These are phyloP conservation scores for Charina bottae DNA, from an alignment of 2,113 vertebrate species.

Conservation along the genomic window DNA sequence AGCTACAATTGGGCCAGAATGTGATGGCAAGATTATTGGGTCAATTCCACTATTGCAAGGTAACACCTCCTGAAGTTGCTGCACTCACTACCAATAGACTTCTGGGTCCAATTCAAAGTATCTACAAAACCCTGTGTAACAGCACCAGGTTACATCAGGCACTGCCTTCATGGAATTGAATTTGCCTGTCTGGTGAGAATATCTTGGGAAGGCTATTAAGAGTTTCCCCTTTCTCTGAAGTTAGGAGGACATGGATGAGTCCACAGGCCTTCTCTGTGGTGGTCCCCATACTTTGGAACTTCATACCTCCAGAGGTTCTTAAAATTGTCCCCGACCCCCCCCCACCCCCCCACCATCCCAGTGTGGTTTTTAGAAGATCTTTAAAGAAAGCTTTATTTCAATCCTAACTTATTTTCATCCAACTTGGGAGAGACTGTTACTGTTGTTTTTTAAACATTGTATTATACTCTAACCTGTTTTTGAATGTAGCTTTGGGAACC, in stretches of 20 bases:
- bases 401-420: background rate
- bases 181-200: no score
- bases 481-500: background rate
- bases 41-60: no score
- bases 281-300: background rate
- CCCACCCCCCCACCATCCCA: no score
- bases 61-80: no score
- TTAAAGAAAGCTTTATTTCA: background rate
- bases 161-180: no score
- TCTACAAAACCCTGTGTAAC: no score
- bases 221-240: background rate
- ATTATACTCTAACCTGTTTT: background rate
- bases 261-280: background rate
- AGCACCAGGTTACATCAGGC: no score
- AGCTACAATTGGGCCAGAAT: no score
- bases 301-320: background rate
- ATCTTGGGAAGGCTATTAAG: no score
- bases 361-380: background rate
- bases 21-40: no score
- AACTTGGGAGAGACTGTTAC: background rate
- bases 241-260: background rate
- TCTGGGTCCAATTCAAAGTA: no score
- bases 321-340: background rate
- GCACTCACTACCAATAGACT: no score
- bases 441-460: background rate